A percentile compares a stretch with the other conserved stretches of the same genome.
These are phyloP conservation scores for Spheniscus humboldti DNA, from an alignment of 2,797 vertebrate species.

Conservation along the genomic window DNA sequence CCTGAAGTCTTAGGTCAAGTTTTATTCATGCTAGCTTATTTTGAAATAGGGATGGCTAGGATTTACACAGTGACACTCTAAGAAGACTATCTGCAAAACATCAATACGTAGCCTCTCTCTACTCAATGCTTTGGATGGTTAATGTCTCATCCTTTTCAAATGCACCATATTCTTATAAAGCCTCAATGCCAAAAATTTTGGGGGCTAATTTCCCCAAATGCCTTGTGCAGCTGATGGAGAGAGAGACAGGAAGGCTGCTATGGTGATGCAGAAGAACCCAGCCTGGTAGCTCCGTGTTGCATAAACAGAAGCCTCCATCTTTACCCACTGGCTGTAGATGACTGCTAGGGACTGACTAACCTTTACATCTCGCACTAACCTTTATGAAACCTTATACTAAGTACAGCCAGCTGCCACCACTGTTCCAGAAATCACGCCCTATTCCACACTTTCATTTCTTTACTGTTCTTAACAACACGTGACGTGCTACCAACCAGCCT, in stretches of 20 bases:
- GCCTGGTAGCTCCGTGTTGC: background rate
- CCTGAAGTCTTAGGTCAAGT: background rate
- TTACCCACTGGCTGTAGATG: background rate
- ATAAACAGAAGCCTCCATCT: background rate
- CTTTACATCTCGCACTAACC: background rate
- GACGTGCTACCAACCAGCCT: constrained; percentile 50
- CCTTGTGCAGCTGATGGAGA: background rate
- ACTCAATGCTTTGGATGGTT: background rate
- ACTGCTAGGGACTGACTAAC: background rate
- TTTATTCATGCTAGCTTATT: background rate
- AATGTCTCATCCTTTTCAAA: background rate
- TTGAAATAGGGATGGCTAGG: background rate
- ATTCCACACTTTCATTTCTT: background rate
- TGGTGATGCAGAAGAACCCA: background rate
- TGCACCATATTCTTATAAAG: background rate
- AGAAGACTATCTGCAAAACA: background rate
- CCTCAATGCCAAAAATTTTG: background rate
- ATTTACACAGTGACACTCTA: background rate
- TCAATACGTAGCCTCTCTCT: background rate
- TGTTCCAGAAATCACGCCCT: background rate
- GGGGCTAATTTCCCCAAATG: background rate
- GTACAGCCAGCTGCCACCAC: background rate
- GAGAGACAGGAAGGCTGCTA: background rate
- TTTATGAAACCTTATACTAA: background rate
- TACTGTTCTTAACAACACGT: background rate